These are phyloP conservation scores for Polyommatus icarus DNA, from an alignment of 2,888 invertebrate genomes.

Conservation along the genomic window DNA sequence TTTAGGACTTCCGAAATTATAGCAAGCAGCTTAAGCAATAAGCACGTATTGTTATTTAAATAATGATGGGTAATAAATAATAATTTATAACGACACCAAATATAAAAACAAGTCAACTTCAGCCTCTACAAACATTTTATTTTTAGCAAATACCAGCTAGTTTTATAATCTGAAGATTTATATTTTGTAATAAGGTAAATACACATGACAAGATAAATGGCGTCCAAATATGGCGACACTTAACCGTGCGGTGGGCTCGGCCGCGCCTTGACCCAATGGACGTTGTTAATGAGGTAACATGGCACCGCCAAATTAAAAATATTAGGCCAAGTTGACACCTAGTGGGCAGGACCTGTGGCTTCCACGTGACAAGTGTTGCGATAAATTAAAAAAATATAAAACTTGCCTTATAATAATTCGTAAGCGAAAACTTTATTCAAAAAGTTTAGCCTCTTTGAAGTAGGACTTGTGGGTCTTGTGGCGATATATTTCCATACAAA, in stretches of 20 bases:
- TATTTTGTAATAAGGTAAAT: slow-evolving; percentile 18
- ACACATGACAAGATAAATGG: not conserved
- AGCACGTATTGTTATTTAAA: too few species aligned
- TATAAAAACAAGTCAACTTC: not conserved
- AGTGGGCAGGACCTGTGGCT: not conserved
- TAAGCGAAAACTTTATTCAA: too few species aligned
- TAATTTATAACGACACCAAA: too few species aligned
- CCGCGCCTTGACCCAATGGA: slow-evolving; percentile 49
- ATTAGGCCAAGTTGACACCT: slow-evolving; percentile 15
- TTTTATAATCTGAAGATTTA: not conserved
- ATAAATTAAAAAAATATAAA: not conserved
- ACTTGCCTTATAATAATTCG: not conserved
- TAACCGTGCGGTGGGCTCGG: slow-evolving; percentile 36
- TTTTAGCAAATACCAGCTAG: not conserved
- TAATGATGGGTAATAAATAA: too few species aligned
- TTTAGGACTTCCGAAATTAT: too few species aligned
- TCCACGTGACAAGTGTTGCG: not conserved
- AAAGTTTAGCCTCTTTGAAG: too few species aligned
- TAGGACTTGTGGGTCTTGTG: too few species aligned
- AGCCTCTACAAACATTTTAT: not conserved
- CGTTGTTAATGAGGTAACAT: slow-evolving; percentile 40
- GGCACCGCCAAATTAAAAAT: slow-evolving; percentile 6
- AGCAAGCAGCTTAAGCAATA: too few species aligned
- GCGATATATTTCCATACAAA: too few species aligned
- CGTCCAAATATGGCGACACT: slow-evolving; percentile 5